Conservation (phyloP, 2,888 invertebrate species). For the Rambutsinella grinnellia region DNA sequence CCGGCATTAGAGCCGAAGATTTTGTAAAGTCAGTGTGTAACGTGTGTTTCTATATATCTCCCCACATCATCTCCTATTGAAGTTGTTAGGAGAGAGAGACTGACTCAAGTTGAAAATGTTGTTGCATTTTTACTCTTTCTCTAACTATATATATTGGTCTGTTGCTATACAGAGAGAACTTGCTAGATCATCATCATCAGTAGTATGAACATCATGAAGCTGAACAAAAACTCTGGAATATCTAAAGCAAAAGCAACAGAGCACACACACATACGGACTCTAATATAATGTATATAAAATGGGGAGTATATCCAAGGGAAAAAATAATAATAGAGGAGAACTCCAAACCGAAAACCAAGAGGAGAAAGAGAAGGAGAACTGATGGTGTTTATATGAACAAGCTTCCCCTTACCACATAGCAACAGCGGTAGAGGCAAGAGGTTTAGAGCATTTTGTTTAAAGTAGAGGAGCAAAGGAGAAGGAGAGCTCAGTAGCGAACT, state of each 20-base stretch:
- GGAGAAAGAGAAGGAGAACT: constrained; percentile 12
- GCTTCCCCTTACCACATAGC: constrained; percentile 42
- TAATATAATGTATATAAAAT: not conserved
- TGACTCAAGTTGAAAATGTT: not conserved
- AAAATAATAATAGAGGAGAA: constrained; percentile 31
- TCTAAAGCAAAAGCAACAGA: not conserved
- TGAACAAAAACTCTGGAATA: not conserved
- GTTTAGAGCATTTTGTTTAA: constrained; percentile 1
- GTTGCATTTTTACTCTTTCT: not conserved
- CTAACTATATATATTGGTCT: no score
- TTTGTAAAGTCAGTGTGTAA: no score
- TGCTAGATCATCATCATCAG: not conserved
- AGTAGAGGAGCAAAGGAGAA: constrained; percentile 32
- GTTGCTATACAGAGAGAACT: not conserved
- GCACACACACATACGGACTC: not conserved
- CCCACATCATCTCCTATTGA: not conserved
- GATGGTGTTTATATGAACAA: not conserved
- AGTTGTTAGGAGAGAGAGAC: not conserved
- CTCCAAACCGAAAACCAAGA: constrained; percentile 30
- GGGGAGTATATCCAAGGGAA: not conserved
- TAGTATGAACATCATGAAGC: not conserved
- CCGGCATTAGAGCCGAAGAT: not conserved
- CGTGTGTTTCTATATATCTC: no score
- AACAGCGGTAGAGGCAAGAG: constrained; percentile 26
- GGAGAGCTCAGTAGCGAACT: constrained; percentile 45